Evolutionary conservation across 2,113 vertebrate genomes (phyloP).

Genomic region (Rallus limicola): DNA sequence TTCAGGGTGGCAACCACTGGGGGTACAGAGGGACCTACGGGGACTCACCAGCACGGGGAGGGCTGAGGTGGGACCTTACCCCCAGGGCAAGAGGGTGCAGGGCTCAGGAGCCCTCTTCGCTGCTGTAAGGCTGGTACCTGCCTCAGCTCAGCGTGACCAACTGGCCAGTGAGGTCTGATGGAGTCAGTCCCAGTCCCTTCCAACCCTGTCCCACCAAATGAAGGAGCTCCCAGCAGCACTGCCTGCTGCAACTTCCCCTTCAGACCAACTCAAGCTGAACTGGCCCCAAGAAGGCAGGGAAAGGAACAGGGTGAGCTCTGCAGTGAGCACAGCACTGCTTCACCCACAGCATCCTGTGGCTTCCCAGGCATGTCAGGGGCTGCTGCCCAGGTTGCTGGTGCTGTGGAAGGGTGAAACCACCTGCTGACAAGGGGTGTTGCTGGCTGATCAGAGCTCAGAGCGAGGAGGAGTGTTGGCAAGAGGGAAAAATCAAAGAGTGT

Average conservation of each 20-base stretch:
- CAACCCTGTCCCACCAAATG: neutral
- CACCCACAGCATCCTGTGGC: neutral
- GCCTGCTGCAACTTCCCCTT: rapidly evolving
- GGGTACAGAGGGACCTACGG: neutral
- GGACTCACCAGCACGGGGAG: rapidly evolving
- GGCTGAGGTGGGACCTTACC: neutral
- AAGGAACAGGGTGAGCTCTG: neutral
- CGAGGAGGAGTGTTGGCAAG: neutral
- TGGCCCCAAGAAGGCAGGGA: neutral
- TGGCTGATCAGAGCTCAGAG: neutral
- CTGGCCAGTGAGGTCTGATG: neutral
- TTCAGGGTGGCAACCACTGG: rapidly evolving
- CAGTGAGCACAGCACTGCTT: neutral
- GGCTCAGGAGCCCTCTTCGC: neutral
- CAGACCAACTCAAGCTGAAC: neutral
- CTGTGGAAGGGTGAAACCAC: rapidly evolving
- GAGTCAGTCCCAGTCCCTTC: neutral
- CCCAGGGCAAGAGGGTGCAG: neutral
- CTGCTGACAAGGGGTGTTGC: neutral
- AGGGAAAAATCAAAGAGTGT: neutral
- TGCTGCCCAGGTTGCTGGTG: neutral
- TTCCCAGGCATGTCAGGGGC: neutral
- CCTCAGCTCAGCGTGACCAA: neutral
- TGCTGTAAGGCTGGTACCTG: neutral
- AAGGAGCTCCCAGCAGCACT: neutral